Percentiles rank a stretch among this genome's conserved stretches.
Evolutionary conservation across 1,140 invertebrate genomes (phyloP).

Genomic region (Metaphire vulgaris): DNA sequence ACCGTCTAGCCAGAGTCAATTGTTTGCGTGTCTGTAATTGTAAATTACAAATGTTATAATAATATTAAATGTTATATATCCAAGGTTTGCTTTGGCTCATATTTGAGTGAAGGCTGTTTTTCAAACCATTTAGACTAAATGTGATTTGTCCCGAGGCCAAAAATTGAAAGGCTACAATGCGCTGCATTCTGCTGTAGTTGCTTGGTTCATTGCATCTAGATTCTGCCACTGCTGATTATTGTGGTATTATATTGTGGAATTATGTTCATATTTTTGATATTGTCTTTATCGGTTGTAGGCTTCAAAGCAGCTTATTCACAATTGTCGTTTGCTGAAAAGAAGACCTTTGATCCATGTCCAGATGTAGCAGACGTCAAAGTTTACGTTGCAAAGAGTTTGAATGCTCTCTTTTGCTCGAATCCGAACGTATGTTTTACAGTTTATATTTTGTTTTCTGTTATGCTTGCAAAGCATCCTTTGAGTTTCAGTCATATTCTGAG

Average conservation of each 20-base stretch:
- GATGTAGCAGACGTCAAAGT: constrained; percentile 63
- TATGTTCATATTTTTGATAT: neutral
- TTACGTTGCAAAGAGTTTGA: constrained; percentile 65
- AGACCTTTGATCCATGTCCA: constrained; percentile 64
- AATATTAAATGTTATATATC: too few species aligned
- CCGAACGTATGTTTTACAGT: neutral
- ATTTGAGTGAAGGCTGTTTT: too few species aligned
- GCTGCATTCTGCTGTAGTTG: constrained; percentile 31
- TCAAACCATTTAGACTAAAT: too few species aligned
- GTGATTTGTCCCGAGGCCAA: neutral
- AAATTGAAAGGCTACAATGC: neutral
- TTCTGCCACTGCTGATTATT: neutral
- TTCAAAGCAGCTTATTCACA: constrained; percentile 86
- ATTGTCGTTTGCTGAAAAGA: constrained; percentile 72
- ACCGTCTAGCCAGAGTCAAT: too few species aligned
- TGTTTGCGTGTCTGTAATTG: too few species aligned
- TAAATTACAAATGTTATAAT: too few species aligned
- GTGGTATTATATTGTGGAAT: neutral
- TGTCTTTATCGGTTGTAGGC: constrained; percentile 49
- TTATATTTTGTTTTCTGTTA: neutral
- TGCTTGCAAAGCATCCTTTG: too few species aligned
- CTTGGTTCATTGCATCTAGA: neutral
- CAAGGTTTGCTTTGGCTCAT: too few species aligned
- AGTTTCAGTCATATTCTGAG: too few species aligned
- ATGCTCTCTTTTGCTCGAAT: constrained; percentile 57